Percentiles rank a stretch among this genome's conserved stretches.
phyloP scores from a whole-genome alignment of 1,140 invertebrate genomes.

The Sminthurinus signatus region DNA sequence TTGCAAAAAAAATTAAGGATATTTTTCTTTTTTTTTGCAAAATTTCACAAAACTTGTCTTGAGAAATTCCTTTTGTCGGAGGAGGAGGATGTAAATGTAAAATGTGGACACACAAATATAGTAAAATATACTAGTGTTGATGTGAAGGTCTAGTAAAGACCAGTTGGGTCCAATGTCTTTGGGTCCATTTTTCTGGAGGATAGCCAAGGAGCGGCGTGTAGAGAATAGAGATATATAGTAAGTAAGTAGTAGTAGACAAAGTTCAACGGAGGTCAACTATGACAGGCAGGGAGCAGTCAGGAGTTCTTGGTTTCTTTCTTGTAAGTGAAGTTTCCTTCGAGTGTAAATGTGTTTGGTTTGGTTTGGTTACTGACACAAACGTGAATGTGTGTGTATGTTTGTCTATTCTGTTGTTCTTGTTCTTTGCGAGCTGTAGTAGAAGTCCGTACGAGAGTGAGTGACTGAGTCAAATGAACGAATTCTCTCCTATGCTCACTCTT shows the following conservation, averaged over 20 bases:
- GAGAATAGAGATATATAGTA: too few species aligned
- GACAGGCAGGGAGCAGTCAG: not conserved
- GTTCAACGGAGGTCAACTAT: constrained; percentile 18
- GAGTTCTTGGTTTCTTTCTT: constrained; percentile 5
- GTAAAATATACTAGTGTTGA: too few species aligned
- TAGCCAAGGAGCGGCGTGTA: constrained; percentile 8
- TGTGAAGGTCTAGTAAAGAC: constrained; percentile 30
- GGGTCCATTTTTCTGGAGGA: constrained; percentile 32
- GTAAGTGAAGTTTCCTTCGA: too few species aligned
- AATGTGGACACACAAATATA: too few species aligned
- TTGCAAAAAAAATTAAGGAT: too few species aligned
- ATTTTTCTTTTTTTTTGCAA: not conserved
- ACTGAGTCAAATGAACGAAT: not conserved
- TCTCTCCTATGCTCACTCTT: too few species aligned
- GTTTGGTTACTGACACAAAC: too few species aligned
- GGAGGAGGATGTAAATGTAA: too few species aligned
- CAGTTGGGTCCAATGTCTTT: constrained; percentile 37
- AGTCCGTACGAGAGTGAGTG: not conserved
- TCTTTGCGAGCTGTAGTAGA: not conserved
- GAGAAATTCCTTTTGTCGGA: too few species aligned
- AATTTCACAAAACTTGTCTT: not conserved
- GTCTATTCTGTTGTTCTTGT: too few species aligned
- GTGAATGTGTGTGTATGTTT: not conserved
- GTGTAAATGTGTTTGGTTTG: too few species aligned
- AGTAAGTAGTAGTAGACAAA: constrained; percentile 6